phyloP scores from a whole-genome alignment of 2,113 vertebrate species.

The Rhea americana region DNA sequence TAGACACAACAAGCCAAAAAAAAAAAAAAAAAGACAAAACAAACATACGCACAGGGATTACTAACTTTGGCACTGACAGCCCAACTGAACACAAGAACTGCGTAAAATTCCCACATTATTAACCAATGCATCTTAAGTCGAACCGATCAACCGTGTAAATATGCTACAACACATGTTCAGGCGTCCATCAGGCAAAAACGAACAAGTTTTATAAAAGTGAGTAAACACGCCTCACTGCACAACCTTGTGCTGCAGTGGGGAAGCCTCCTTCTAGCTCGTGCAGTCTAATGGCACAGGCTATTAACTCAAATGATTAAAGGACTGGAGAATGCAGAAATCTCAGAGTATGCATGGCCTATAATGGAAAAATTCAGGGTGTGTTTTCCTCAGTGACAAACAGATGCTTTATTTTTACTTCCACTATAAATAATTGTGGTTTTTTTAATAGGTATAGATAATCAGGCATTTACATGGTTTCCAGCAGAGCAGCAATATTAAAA shows the following conservation, averaged over 20 bases:
- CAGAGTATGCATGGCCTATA: not conserved
- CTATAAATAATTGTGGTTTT: conserved; percentile 59
- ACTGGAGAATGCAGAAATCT: conserved; percentile 21
- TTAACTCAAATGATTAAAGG: conserved; percentile 46
- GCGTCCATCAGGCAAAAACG: not conserved
- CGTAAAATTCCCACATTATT: conserved; percentile 50
- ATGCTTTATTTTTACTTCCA: conserved; percentile 62
- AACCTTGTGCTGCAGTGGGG: not conserved
- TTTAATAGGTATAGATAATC: conserved; percentile 69
- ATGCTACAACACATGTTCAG: conserved; percentile 8
- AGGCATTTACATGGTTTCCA: conserved; percentile 66
- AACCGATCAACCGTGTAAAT: not conserved
- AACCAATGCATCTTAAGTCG: conserved; percentile 9
- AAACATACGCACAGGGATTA: conserved; percentile 17
- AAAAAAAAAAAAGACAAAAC: conserved; percentile 32
- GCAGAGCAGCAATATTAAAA: conserved; percentile 69
- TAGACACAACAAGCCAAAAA: conserved; percentile 53
- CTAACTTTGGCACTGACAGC: conserved; percentile 49
- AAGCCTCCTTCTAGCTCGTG: not conserved
- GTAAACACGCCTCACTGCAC: not conserved
- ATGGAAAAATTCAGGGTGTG: not conserved
- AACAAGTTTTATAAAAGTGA: conserved; percentile 1
- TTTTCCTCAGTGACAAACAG: conserved; percentile 25
- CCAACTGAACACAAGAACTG: not conserved
- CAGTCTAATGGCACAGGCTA: conserved; percentile 13